These are phyloP conservation scores for Pecten maximus DNA, from an alignment of 2,888 invertebrate genomes.

Conservation along the genomic window DNA sequence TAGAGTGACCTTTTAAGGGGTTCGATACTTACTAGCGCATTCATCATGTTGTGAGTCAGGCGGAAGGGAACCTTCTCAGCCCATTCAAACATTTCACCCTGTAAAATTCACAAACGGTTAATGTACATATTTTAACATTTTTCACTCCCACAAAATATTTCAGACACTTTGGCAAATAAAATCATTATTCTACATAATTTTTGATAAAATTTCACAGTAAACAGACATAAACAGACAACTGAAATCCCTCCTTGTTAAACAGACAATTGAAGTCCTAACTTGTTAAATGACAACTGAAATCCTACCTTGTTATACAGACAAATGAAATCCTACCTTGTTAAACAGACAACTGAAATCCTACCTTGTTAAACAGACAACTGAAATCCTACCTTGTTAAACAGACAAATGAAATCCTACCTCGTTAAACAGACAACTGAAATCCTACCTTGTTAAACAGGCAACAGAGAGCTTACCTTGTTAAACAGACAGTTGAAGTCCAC, in stretches of 20 bases:
- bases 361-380: not conserved
- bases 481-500: slow-evolving; percentile 99
- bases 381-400: slow-evolving; percentile 92
- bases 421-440: too few species aligned
- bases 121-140: too few species aligned
- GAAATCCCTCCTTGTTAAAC: too few species aligned
- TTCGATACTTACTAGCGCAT: slow-evolving; percentile 90
- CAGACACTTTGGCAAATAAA: too few species aligned
- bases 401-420: slow-evolving; percentile 98
- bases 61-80: slow-evolving; percentile 90
- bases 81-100: slow-evolving; percentile 92
- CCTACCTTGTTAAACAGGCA: not conserved
- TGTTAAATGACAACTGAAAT: too few species aligned
- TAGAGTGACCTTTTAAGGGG: not conserved
- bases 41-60: slow-evolving; percentile 97
- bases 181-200: too few species aligned
- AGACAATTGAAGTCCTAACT: too few species aligned
- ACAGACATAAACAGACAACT: too few species aligned
- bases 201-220: too few species aligned
- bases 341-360: too few species aligned
- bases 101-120: slow-evolving; percentile 60
- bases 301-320: not conserved
- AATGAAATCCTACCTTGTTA: too few species aligned
- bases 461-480: slow-evolving; percentile 88
- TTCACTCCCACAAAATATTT: too few species aligned